Conservation (phyloP, 1,140 invertebrate genomes). For the Camponotus vicinus region DNA sequence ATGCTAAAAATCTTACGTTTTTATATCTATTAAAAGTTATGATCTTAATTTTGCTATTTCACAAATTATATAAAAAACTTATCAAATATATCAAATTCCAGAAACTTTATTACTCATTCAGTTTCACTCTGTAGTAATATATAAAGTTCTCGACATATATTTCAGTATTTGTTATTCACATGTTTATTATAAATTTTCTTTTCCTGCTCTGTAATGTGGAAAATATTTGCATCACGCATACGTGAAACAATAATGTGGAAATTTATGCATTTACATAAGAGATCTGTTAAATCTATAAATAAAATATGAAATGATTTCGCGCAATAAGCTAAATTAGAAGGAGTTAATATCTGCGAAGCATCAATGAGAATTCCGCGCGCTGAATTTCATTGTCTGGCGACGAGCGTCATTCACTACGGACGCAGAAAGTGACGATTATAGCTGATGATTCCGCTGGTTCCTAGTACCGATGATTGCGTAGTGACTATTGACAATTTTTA, state of each 20-base stretch:
- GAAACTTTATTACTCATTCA: background rate
- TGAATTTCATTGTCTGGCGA: conserved; percentile 19
- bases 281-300: background rate
- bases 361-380: conserved; percentile 33
- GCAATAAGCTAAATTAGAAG: background rate
- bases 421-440: conserved; percentile 36
- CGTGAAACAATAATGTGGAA: conserved; percentile 19
- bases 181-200: too few species aligned
- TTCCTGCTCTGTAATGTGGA: background rate
- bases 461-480: conserved; percentile 21
- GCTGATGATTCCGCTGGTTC: conserved; percentile 24
- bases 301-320: background rate
- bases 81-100: background rate
- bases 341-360: conserved; percentile 6
- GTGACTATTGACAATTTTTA: background rate
- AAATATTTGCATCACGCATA: background rate
- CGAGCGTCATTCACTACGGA: conserved; percentile 23
- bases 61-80: background rate
- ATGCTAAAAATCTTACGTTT: too few species aligned
- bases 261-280: background rate
- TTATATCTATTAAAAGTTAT: too few species aligned
- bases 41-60: background rate
- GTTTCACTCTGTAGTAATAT: too few species aligned
- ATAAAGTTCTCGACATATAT: too few species aligned
- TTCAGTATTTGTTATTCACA: too few species aligned